Conservation (phyloP, 2,888 invertebrate species). For the Notocelia uddmanniana region DNA sequence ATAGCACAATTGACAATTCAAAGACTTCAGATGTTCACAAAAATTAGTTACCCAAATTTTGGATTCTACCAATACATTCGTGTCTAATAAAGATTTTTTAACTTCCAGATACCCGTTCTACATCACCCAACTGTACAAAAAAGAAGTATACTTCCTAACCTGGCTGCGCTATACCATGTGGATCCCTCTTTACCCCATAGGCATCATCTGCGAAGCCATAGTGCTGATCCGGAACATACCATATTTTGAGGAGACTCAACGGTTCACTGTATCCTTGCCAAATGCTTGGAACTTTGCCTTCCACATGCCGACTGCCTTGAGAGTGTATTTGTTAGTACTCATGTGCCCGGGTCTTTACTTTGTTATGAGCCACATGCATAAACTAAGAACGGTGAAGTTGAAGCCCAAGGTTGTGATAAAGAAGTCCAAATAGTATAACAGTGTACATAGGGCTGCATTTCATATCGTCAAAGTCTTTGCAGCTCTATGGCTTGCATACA, state of each 20-base stretch:
- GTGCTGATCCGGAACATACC: conserved; percentile 94
- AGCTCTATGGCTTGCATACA: conserved; percentile 9
- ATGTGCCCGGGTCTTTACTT: conserved; percentile 91
- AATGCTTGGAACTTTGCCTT: conserved; percentile 95
- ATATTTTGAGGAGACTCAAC: conserved; percentile 94
- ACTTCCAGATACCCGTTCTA: conserved; percentile 95
- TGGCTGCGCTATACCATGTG: conserved; percentile 98
- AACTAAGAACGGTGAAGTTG: conserved; percentile 89
- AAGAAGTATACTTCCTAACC: conserved; percentile 90
- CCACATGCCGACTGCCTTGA: conserved; percentile 92
- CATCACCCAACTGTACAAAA: conserved; percentile 91
- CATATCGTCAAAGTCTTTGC: neutral
- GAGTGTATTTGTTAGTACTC: conserved; percentile 91
- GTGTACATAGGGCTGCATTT: neutral
- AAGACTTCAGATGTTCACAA: too few relatives aligned
- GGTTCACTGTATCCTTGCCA: conserved; percentile 91
- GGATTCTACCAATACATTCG: neutral
- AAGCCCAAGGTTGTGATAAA: conserved; percentile 78
- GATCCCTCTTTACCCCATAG: conserved; percentile 97
- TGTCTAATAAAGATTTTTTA: neutral
- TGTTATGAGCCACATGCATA: conserved; percentile 94
- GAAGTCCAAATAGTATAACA: conserved; percentile 70
- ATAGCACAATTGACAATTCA: too few relatives aligned
- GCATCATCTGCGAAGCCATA: conserved; percentile 94
- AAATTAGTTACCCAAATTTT: neutral